These are phyloP conservation scores for Probaryconus sp. DNA, from an alignment of 1,140 invertebrate genomes.

Conservation along the genomic window DNA sequence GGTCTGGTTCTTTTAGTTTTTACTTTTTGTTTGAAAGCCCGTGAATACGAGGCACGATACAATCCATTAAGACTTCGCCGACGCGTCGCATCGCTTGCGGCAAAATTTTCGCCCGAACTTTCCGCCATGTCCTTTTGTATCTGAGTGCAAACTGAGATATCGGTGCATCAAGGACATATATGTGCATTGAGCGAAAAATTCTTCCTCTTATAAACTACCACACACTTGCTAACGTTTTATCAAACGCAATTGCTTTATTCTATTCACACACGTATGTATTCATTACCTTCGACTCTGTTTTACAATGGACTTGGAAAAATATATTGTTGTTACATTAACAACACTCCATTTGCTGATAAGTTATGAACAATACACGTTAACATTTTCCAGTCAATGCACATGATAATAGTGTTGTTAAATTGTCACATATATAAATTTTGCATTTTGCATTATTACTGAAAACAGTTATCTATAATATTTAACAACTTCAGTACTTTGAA, in stretches of 20 bases:
- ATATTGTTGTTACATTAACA: no score
- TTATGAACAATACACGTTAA: no score
- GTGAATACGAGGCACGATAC: constrained; percentile 68
- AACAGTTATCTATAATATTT: no score
- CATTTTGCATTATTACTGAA: no score
- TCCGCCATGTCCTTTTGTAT: constrained; percentile 63
- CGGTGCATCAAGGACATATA: constrained; percentile 23
- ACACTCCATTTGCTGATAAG: no score
- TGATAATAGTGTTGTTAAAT: no score
- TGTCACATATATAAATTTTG: no score
- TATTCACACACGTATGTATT: constrained; percentile 45
- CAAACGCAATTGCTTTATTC: constrained; percentile 56
- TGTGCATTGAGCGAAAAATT: constrained; percentile 41
- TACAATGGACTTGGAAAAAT: no score
- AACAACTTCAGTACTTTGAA: no score
- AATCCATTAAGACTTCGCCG: constrained; percentile 75
- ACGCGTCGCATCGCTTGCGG: constrained; percentile 61
- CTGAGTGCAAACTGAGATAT: constrained; percentile 71
- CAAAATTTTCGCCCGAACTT: constrained; percentile 70
- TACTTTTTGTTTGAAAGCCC: constrained; percentile 59
- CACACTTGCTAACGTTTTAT: no score
- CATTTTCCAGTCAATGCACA: no score
- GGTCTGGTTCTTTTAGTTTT: constrained; percentile 35
- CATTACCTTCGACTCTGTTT: constrained; percentile 12
- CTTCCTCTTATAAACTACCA: no score